phyloP scores from a whole-genome alignment of 2,113 vertebrate species.

The Rhineura floridana region DNA sequence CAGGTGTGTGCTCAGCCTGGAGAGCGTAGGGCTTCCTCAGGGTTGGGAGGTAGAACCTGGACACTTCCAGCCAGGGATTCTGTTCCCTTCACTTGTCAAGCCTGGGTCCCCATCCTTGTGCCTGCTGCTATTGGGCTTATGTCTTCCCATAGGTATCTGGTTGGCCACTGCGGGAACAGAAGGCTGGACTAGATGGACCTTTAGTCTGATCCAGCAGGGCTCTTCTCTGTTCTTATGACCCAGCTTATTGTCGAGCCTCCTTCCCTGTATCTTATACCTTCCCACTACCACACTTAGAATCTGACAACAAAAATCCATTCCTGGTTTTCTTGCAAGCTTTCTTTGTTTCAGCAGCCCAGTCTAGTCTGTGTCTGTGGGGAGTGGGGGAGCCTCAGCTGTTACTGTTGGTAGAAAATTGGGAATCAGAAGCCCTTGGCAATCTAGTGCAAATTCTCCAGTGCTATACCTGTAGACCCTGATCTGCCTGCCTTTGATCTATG shows the following conservation, averaged over 20 bases:
- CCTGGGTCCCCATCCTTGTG: neutral
- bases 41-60: neutral
- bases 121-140: too few relatives aligned
- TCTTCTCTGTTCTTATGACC: neutral
- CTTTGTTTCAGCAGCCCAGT: too few relatives aligned
- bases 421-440: too few relatives aligned
- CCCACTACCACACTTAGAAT: neutral
- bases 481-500: too few relatives aligned
- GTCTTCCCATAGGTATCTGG: too few relatives aligned
- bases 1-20: slow-evolving; percentile 78
- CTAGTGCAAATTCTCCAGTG: too few relatives aligned
- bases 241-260: neutral
- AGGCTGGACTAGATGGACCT: neutral
- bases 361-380: too few relatives aligned
- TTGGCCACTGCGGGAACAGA: neutral
- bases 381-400: too few relatives aligned
- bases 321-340: too few relatives aligned
- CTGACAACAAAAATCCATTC: neutral
- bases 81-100: neutral
- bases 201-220: neutral
- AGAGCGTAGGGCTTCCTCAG: neutral
- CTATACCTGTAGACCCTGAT: too few relatives aligned
- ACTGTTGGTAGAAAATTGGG: too few relatives aligned
- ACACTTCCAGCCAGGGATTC: too few relatives aligned
- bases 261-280: neutral